Conservation (phyloP, 1,140 invertebrate genomes). For the Matsumurasca onukii region DNA sequence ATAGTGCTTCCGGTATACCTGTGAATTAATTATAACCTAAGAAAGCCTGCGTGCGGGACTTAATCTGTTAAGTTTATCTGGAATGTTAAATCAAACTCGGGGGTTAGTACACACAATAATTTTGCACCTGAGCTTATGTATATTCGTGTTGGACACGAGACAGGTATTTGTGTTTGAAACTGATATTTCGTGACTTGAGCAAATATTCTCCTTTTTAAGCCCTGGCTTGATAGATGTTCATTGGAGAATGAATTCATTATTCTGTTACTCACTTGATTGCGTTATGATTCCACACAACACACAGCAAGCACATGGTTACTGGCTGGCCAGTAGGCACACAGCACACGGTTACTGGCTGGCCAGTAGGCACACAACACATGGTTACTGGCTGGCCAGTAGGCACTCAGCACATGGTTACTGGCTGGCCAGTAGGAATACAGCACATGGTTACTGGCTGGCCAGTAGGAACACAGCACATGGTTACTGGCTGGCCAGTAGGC, state of each 20-base stretch:
- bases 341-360: no score
- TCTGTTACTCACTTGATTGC: no score
- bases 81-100: conserved; percentile 20
- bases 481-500: no score
- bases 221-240: conserved; percentile 7
- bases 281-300: no score
- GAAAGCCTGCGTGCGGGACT: conserved; percentile 11
- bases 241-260: conserved; percentile 1
- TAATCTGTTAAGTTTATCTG: conserved; percentile 19
- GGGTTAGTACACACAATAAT: conserved; percentile 24
- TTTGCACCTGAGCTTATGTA: conserved; percentile 20
- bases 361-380: no score
- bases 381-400: no score
- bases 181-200: conserved; percentile 1
- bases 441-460: no score
- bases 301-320: no score
- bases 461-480: no score
- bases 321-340: no score
- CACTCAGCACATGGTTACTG: no score
- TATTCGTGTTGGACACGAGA: conserved; percentile 15
- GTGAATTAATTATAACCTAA: conserved; percentile 13
- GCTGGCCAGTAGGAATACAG: no score
- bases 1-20: conserved; percentile 1
- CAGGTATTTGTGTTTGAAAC: conserved; percentile 20
- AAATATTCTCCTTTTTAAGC: conserved; percentile 10